These are phyloP conservation scores for Seriola rivoliana DNA, from an alignment of 2,113 vertebrate species.

Conservation along the genomic window DNA sequence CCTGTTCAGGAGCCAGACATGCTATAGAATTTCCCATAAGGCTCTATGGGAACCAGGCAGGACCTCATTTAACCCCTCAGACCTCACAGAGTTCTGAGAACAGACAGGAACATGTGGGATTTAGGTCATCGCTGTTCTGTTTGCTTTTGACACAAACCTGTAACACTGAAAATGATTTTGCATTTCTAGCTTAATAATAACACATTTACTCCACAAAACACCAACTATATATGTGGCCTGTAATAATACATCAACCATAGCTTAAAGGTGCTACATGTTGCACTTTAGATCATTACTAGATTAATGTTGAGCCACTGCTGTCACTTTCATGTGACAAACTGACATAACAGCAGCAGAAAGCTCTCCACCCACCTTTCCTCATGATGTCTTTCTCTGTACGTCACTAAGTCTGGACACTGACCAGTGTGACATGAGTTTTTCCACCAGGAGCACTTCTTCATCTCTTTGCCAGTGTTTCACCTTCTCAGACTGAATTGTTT, in stretches of 20 bases:
- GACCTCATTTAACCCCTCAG: slow-evolving; percentile 54
- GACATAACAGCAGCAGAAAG: not conserved
- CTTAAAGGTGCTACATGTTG: not conserved
- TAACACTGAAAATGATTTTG: not conserved
- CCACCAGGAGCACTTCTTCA: slow-evolving; percentile 24
- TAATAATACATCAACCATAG: not conserved
- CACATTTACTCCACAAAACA: not conserved
- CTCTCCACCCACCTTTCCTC: slow-evolving; percentile 10
- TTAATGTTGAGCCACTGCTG: not conserved
- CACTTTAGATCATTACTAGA: not conserved
- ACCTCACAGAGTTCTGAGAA: slow-evolving; percentile 56
- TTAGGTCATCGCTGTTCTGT: slow-evolving; percentile 29
- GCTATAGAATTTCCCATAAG: slow-evolving; percentile 71
- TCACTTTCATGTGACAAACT: not conserved
- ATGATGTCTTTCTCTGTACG: slow-evolving; percentile 25
- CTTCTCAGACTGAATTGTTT: slow-evolving; percentile 31
- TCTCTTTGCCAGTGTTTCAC: slow-evolving; percentile 46
- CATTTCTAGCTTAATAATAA: not conserved
- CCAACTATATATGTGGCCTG: not conserved
- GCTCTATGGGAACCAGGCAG: slow-evolving; percentile 43
- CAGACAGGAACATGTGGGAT: slow-evolving; percentile 26
- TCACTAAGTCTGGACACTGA: slow-evolving; percentile 38
- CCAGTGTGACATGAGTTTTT: slow-evolving; percentile 46
- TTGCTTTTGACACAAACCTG: slow-evolving; percentile 45
- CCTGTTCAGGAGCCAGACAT: slow-evolving; percentile 67